Base-by-base conservation (phyloP, 2,888 invertebrate species). In the Papilio demoleus region DNA sequence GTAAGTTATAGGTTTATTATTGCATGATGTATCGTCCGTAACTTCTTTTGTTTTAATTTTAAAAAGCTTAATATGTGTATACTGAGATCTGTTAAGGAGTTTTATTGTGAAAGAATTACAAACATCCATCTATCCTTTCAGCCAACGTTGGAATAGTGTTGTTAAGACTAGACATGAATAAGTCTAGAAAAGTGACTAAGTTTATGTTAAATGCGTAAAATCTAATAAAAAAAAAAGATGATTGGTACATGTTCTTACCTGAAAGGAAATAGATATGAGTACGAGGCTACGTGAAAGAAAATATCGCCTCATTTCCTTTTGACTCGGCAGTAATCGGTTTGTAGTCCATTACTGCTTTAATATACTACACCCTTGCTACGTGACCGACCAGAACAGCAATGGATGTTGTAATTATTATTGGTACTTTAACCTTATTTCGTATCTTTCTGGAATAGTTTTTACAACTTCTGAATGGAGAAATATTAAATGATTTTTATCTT, bases 321-420 rank as follows among this genome's bases (percentile, higher is more conserved):
- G 50, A 27, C 14, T 27, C 2, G n/a, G n/a, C 50, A 27, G 27
- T 53, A 53, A 53, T 53, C 27, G 53, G n/a, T 9, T 11, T 53
- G 53, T 53, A 53, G 53, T 31, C n/a, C 53, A 53, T 53, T 53
- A 31, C 53, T 31, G 53, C 9, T 53, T 53, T 53, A 53, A n/a
- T 53, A 8, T 4, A 53, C n/a, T 53, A 31, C 27, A 11, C 31
- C n/a, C 17, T 17, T 31, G 31, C 31, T 53, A 53, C 53, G 31
- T 53, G 53, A 17, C 31, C 5, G 31, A 53, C 17, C 17, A n/a
- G n/a, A 27, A 31, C 53, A 31, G 31, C 53, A 0, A 53, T 53
- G 53, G 27, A 53, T 27, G 50, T 53, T 53, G 27, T n/a, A n/a
- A 24, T 27, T 19, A 12, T 31, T 14, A 53, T 53, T 27, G n/a